These are phyloP conservation scores for Ascaphus truei DNA, from an alignment of 2,113 vertebrate species.

Conservation along the genomic window DNA sequence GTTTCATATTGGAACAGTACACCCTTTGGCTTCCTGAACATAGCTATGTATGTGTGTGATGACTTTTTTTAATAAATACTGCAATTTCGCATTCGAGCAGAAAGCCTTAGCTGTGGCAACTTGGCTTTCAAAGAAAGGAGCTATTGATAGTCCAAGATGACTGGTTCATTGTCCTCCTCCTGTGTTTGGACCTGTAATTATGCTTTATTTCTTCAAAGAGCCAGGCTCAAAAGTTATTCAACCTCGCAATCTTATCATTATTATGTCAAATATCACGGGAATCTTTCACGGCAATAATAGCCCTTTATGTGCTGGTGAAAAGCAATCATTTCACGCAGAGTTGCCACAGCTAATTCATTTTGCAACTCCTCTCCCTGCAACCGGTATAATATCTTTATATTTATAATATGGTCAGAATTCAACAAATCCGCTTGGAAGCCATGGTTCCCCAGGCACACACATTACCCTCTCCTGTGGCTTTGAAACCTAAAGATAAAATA, in stretches of 20 bases:
- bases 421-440: too few relatives aligned
- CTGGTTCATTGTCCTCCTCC: conserved; percentile 16
- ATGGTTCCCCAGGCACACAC: too few relatives aligned
- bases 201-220: conserved; percentile 26
- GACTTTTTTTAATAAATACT: not conserved
- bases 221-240: conserved; percentile 8
- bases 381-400: too few relatives aligned
- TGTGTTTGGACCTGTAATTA: conserved; percentile 20
- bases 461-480: too few relatives aligned
- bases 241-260: conserved; percentile 33
- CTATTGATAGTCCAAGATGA: conserved; percentile 27
- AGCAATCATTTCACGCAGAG: too few relatives aligned
- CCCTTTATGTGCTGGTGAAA: not conserved
- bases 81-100: not conserved
- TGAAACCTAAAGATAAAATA: too few relatives aligned
- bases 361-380: too few relatives aligned
- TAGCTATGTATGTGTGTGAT: not conserved
- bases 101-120: not conserved
- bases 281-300: conserved; percentile 16
- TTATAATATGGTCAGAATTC: too few relatives aligned
- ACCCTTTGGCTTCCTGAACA: not conserved
- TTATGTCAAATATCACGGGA: conserved; percentile 31
- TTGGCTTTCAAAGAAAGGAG: conserved; percentile 9
- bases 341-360: too few relatives aligned
- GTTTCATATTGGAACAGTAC: not conserved